phyloP scores from a whole-genome alignment of 1,140 invertebrate genomes.

The Bombus sibiricus region DNA sequence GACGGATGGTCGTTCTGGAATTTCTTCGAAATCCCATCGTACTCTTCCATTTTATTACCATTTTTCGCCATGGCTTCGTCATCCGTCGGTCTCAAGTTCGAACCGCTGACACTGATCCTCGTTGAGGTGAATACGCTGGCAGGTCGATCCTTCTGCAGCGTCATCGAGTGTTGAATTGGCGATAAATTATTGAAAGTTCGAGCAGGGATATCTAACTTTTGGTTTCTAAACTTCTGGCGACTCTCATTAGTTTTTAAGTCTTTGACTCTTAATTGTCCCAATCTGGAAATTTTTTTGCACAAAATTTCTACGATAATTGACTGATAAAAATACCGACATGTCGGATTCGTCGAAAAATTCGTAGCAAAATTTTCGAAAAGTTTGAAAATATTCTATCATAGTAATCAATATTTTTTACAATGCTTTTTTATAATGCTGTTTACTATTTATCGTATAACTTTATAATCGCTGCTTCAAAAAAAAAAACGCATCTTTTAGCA shows the following conservation, averaged over 20 bases:
- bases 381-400: background rate
- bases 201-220: background rate
- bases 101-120: background rate
- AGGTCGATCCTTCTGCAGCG: background rate
- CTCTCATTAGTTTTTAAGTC: rapidly evolving
- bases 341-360: background rate
- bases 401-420: background rate
- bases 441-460: background rate
- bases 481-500: background rate
- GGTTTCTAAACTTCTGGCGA: too few relatives aligned
- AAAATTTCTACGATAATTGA: background rate
- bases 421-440: background rate
- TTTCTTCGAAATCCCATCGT: background rate
- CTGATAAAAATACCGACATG: background rate
- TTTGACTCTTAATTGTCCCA: background rate
- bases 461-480: background rate
- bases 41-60: background rate
- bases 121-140: constrained; percentile 6
- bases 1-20: background rate
- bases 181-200: background rate
- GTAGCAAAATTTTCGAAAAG: background rate
- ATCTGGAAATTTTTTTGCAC: background rate
- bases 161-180: background rate
- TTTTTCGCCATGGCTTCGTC: background rate
- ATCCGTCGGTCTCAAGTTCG: background rate